Base-by-base conservation (phyloP, 2,888 invertebrate genomes). In the Drosophila fungiperda region DNA sequence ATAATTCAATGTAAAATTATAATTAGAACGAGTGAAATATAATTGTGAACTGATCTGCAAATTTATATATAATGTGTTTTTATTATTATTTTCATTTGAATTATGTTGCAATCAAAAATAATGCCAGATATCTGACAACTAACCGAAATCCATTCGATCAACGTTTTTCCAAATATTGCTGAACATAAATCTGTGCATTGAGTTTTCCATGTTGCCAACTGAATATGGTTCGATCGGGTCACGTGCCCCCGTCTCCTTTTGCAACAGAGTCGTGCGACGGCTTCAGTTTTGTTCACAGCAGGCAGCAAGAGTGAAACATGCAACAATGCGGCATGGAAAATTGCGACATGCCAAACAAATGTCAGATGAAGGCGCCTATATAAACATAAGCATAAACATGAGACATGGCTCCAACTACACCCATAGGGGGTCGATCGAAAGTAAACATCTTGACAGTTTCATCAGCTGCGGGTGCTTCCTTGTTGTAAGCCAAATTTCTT, bases 261-360 rank as follows among this genome's bases (percentile, higher is more conserved):
- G n/a, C 48, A 45, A 9, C 9, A 9, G 49, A 12, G 45, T 45
- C 45, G 20, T 20, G 20, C 20, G 45, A 45, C 23, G 23, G 23
- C 50, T 33, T 76, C 65, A 76, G 76, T 63, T 66, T 62, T 64
- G 55, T 66, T 32, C 76, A 62, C 78, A 67, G 76, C 78, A 45
- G 61, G 76, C 61, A 64, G 32, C 75, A 53, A 61, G 29, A 61
- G 52, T 65, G 71, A 61, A 74, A 59, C 54, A 68, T 71, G 81
- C 83, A 70, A 70, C 72, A 67, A 70, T 61, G 62, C 35, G 68
- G 69, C 87, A 74, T 73, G 74, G 57, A 63, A 82, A 67, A 82
- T 76, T 78, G 85, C 82, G 45, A 70, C 78, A 74, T 66, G 50
- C 58, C 50, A 50, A 55, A 33, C 20, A 54, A 67, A 67, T 62